These are phyloP conservation scores for Hipparchia semele DNA, from an alignment of 2,888 invertebrate genomes.

Conservation along the genomic window DNA sequence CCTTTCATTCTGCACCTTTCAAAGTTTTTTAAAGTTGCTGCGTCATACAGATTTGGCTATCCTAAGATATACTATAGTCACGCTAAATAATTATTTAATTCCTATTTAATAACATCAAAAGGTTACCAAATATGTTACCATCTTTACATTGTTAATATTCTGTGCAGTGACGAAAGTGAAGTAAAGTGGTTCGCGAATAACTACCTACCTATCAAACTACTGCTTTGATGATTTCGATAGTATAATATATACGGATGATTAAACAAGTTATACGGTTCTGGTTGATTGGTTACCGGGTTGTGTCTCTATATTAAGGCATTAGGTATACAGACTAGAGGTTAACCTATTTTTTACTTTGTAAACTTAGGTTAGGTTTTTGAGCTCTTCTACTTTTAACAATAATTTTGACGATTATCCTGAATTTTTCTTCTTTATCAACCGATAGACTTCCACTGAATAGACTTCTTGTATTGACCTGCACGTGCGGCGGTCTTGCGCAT, in stretches of 20 bases:
- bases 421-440: too few relatives aligned
- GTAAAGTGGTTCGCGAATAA: conserved; percentile 31
- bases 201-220: conserved; percentile 37
- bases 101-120: neutral
- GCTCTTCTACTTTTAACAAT: neutral
- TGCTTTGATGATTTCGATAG: conserved; percentile 41
- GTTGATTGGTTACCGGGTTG: conserved; percentile 23
- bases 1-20: too few relatives aligned
- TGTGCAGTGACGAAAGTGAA: conserved; percentile 35
- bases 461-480: too few relatives aligned
- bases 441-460: too few relatives aligned
- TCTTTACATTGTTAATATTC: neutral
- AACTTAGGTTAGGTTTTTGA: neutral
- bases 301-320: neutral
- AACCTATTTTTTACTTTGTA: neutral
- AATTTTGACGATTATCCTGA: too few relatives aligned
- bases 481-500: too few relatives aligned
- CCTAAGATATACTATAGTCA: too few relatives aligned
- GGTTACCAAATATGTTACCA: neutral
- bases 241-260: conserved; percentile 26
- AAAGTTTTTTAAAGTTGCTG: too few relatives aligned
- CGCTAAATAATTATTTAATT: too few relatives aligned
- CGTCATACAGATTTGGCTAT: too few relatives aligned
- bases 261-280: conserved; percentile 33
- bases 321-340: neutral